Conservation (phyloP, 1,140 invertebrate species). For the Charaxes varanes region DNA sequence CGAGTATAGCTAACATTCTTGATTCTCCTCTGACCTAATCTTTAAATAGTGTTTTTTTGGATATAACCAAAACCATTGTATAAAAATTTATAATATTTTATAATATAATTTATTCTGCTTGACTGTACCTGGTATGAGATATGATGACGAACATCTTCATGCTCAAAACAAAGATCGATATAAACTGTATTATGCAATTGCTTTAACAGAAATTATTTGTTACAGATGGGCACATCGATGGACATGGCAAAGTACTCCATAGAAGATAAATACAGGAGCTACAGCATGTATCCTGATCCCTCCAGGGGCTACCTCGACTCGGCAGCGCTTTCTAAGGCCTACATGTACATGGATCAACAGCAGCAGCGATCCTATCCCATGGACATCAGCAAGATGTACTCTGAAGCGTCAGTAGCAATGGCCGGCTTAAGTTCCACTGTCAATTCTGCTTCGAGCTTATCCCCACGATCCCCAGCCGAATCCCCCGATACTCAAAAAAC, state of each 20-base stretch:
- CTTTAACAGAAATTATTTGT: no score
- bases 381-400: conserved; percentile 83
- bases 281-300: conserved; percentile 82
- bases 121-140: no score
- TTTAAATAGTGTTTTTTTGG: no score
- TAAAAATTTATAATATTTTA: no score
- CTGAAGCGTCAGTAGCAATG: conserved; percentile 65
- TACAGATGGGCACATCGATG: conserved; percentile 82
- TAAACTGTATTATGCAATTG: no score
- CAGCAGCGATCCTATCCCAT: conserved; percentile 75
- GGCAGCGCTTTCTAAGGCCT: conserved; percentile 85
- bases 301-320: conserved; percentile 83
- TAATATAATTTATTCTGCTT: no score
- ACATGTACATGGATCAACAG: conserved; percentile 86
- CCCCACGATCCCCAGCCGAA: conserved; percentile 76
- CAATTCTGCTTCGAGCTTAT: conserved; percentile 60
- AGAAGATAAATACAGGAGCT: conserved; percentile 84
- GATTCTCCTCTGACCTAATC: no score
- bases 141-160: no score
- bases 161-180: no score
- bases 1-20: no score
- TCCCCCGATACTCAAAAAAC: conserved; percentile 76
- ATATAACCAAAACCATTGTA: no score
- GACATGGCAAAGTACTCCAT: conserved; percentile 85
- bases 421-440: conserved; percentile 55